Conservation (phyloP, 1,140 invertebrate genomes). For the Bombyx mori region DNA sequence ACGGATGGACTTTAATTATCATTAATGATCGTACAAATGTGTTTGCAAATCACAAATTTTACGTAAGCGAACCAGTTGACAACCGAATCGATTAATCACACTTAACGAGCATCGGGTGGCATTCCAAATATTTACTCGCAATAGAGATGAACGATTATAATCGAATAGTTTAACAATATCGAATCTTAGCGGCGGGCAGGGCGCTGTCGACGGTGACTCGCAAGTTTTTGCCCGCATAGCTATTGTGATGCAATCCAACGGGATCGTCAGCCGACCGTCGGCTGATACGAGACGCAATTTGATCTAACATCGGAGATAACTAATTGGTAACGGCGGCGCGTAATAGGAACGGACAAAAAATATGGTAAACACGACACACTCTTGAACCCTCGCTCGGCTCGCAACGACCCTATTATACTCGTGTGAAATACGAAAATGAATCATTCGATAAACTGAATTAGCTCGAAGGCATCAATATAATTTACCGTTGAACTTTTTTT, state of each 20-base stretch:
- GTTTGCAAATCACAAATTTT: neutral
- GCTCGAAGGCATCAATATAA: slow-evolving; percentile 24
- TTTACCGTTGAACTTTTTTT: slow-evolving; percentile 29
- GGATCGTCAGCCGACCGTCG: slow-evolving; percentile 17
- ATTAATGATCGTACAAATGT: neutral
- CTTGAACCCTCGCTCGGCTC: slow-evolving; percentile 2
- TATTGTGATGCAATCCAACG: slow-evolving; percentile 48
- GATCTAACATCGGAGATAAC: slow-evolving; percentile 43
- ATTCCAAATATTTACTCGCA: too few relatives aligned
- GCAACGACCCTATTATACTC: neutral
- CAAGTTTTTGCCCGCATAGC: slow-evolving; percentile 25
- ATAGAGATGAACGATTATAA: too few relatives aligned
- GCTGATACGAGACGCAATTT: slow-evolving; percentile 33
- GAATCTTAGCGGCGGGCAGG: too few relatives aligned
- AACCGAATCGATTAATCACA: too few relatives aligned
- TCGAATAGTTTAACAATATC: too few relatives aligned
- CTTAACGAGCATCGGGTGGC: too few relatives aligned
- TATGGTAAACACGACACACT: slow-evolving; percentile 23
- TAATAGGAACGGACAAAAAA: slow-evolving; percentile 32
- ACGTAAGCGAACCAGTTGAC: neutral
- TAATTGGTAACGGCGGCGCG: slow-evolving; percentile 43
- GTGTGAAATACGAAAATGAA: slow-evolving; percentile 6
- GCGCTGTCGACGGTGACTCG: slow-evolving; percentile 23
- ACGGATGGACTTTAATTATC: too few relatives aligned
- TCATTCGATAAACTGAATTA: slow-evolving; percentile 18